A percentile compares a stretch with the other conserved stretches of the same genome.
These are phyloP conservation scores for Chloebia gouldiae DNA, from an alignment of 2,113 vertebrate genomes.

Conservation along the genomic window DNA sequence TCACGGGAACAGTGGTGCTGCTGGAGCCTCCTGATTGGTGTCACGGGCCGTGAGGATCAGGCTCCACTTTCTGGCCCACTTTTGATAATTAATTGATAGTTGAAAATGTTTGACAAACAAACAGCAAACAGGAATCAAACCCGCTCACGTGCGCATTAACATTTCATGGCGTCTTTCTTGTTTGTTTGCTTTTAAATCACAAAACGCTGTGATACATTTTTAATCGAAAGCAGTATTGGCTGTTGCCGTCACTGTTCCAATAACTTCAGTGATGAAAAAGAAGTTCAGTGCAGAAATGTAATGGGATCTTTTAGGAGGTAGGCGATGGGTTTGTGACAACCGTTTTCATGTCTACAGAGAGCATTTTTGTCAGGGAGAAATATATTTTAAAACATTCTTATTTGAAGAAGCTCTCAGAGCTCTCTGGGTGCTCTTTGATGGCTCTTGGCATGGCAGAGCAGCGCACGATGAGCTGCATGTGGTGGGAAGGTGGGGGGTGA, in stretches of 20 bases:
- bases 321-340: not conserved
- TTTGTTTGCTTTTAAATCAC: slow-evolving; percentile 56
- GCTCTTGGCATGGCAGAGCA: not conserved
- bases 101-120: slow-evolving; percentile 18
- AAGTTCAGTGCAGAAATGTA: slow-evolving; percentile 2
- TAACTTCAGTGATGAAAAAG: not conserved
- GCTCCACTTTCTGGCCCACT: not conserved
- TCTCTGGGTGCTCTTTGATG: not conserved
- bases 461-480: accelerated
- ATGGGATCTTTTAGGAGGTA: slow-evolving; percentile 37
- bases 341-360: slow-evolving; percentile 13
- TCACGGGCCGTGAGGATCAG: accelerated
- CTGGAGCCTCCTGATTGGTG: not conserved
- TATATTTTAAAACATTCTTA: not conserved
- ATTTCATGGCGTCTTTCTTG: slow-evolving; percentile 13
- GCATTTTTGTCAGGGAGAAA: not conserved
- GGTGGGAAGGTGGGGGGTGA: not conserved
- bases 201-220: slow-evolving; percentile 57
- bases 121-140: not conserved
- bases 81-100: slow-evolving; percentile 55
- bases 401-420: not conserved
- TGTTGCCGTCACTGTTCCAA: slow-evolving; percentile 1
- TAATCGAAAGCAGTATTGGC: slow-evolving; percentile 34
- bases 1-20: accelerated
- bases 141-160: not conserved